Evolutionary conservation across 2,888 invertebrate genomes (phyloP).

Genomic region (Diabrotica balteata): DNA sequence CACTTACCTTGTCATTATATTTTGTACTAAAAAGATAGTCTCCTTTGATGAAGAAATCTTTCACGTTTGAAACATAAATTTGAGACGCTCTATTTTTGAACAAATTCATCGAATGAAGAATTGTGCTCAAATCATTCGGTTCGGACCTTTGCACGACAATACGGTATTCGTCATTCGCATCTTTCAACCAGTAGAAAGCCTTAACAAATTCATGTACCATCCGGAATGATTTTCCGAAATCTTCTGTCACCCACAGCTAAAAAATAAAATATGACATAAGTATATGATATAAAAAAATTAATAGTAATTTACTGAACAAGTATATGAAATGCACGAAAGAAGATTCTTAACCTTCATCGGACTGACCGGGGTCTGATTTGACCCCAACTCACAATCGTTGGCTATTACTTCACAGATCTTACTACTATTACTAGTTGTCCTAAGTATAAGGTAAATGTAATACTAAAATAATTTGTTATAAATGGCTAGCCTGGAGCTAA

Average conservation of each 20-base stretch:
- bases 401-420: too few relatives aligned
- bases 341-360: too few relatives aligned
- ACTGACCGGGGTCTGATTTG: too few relatives aligned
- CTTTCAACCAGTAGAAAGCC: slow-evolving; percentile 76
- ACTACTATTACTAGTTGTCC: too few relatives aligned
- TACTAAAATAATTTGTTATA: too few relatives aligned
- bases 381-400: too few relatives aligned
- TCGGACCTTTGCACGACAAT: slow-evolving; percentile 76
- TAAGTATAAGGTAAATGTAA: too few relatives aligned
- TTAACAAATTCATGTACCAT: slow-evolving; percentile 77
- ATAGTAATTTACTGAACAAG: too few relatives aligned
- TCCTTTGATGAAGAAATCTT: slow-evolving; percentile 83
- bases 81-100: slow-evolving; percentile 47
- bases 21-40: slow-evolving; percentile 87
- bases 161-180: slow-evolving; percentile 55
- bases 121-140: slow-evolving; percentile 66
- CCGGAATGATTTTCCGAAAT: slow-evolving; percentile 78
- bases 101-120: slow-evolving; percentile 58
- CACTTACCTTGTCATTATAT: slow-evolving; percentile 67
- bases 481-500: too few relatives aligned
- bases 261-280: slow-evolving; percentile 43
- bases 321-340: too few relatives aligned
- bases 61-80: slow-evolving; percentile 66
- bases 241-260: slow-evolving; percentile 78
- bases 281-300: too few relatives aligned